phyloP scores from a whole-genome alignment of 2,113 vertebrate genomes.

The Vulpes ferrilata region DNA sequence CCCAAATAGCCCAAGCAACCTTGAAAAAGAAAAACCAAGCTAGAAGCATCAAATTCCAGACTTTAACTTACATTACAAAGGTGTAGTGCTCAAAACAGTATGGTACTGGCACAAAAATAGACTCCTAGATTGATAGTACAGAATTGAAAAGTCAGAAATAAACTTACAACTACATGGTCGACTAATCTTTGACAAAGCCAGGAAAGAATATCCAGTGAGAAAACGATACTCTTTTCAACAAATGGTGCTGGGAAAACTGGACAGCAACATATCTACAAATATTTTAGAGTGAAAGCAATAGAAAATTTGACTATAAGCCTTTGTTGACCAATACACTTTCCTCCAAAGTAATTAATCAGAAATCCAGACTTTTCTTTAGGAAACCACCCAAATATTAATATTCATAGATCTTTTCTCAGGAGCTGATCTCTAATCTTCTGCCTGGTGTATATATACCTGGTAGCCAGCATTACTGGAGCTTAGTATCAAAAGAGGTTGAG shows the following conservation, averaged over 20 bases:
- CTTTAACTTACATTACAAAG: not conserved
- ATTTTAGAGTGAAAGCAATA: not conserved
- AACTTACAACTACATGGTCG: not conserved
- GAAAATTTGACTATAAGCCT: not conserved
- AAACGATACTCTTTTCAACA: not conserved
- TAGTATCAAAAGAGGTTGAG: not conserved
- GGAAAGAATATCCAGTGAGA: not conserved
- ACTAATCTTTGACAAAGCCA: not conserved
- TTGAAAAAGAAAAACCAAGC: not conserved
- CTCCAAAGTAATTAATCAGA: not conserved
- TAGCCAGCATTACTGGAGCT: not conserved
- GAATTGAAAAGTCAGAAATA: not conserved
- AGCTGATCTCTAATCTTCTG: not conserved
- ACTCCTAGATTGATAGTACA: not conserved
- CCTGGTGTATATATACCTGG: not conserved
- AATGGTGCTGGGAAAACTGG: not conserved
- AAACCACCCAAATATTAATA: not conserved
- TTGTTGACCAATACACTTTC: not conserved
- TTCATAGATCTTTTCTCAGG: not conserved
- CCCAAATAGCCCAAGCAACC: not conserved
- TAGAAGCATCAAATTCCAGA: not conserved
- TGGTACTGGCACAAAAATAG: not conserved
- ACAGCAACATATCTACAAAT: not conserved
- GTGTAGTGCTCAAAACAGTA: not conserved
- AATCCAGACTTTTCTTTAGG: constrained; percentile 29